These are phyloP conservation scores for Sus cebifrons DNA, from an alignment of 2,797 vertebrate genomes.

Conservation along the genomic window DNA sequence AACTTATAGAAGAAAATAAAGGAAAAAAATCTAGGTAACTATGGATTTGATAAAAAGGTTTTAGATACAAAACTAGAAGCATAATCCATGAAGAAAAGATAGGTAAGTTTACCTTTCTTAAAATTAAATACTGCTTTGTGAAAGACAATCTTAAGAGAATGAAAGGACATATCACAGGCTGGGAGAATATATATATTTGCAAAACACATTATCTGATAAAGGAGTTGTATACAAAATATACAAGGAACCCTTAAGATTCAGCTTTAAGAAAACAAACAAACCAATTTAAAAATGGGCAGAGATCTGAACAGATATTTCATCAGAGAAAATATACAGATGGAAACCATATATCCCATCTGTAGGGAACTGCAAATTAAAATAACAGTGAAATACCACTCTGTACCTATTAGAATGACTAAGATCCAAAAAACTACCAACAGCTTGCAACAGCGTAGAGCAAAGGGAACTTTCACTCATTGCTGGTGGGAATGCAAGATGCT, in stretches of 20 bases:
- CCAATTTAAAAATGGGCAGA: not conserved
- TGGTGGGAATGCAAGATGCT: not conserved
- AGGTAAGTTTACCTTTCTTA: not conserved
- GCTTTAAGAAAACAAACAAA: slow-evolving; percentile 1
- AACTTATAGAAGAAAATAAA: not conserved
- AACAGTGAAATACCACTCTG: not conserved
- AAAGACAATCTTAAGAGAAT: not conserved
- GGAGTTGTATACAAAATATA: not conserved
- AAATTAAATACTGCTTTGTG: not conserved
- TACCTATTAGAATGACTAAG: not conserved
- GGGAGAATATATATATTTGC: not conserved
- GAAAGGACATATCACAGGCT: not conserved
- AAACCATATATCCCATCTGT: not conserved
- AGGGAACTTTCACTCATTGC: not conserved
- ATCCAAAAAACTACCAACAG: not conserved
- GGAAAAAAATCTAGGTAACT: not conserved
- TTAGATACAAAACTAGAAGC: slow-evolving; percentile 7
- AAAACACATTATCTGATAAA: not conserved
- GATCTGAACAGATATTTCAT: not conserved
- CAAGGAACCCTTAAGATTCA: not conserved
- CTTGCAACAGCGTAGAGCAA: not conserved
- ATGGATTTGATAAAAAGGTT: not conserved
- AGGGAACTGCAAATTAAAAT: not conserved
- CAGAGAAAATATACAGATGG: not conserved
- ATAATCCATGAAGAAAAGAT: not conserved